Evolutionary conservation across 2,888 invertebrate species (phyloP).

Genomic region (Acronicta leporina): DNA sequence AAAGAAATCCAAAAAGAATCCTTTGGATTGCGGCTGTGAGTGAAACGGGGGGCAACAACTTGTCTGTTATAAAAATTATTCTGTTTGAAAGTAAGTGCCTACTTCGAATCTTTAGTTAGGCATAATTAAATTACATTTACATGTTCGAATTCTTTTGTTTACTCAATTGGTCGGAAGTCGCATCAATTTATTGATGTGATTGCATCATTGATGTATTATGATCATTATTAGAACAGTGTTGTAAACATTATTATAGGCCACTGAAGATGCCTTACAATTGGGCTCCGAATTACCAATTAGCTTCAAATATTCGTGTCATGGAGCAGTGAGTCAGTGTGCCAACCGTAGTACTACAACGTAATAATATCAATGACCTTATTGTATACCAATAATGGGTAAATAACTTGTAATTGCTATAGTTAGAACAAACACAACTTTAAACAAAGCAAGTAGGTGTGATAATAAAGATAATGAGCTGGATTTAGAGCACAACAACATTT

Average conservation of each 20-base stretch:
- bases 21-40: too few species aligned
- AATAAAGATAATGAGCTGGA: conserved; percentile 33
- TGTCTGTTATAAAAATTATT: too few species aligned
- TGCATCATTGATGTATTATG: not conserved
- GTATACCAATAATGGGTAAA: conserved; percentile 17
- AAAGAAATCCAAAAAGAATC: too few species aligned
- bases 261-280: conserved; percentile 16
- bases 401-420: conserved; percentile 19
- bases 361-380: conserved; percentile 39
- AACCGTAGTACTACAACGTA: conserved; percentile 30
- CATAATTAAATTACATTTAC: too few species aligned
- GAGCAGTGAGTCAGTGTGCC: conserved; percentile 22
- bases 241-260: not conserved
- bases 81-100: not conserved
- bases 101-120: too few species aligned
- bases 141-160: not conserved
- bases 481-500: conserved; percentile 23
- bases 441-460: conserved; percentile 35
- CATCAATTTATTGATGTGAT: too few species aligned
- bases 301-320: conserved; percentile 11
- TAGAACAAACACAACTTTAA: conserved; percentile 19
- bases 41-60: too few species aligned
- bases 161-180: not conserved
- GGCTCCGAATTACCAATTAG: conserved; percentile 33
- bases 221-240: not conserved